Conservation (phyloP, 1,140 invertebrate species). For the Parapsyche elsis region DNA sequence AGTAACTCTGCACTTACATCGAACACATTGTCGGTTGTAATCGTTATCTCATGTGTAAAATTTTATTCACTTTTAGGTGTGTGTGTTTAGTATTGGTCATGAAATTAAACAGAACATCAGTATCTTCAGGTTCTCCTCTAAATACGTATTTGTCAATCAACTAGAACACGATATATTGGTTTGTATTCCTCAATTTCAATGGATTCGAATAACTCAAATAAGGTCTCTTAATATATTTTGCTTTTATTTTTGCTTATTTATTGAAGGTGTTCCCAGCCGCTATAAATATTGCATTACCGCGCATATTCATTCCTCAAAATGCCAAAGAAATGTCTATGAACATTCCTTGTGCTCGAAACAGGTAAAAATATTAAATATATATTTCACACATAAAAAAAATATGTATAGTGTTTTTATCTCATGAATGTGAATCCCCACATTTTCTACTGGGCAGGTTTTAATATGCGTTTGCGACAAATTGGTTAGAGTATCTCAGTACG, state of each 20-base stretch:
- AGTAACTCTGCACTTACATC: not conserved
- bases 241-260: conserved; percentile 42
- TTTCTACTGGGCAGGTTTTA: no score
- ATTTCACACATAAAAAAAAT: no score
- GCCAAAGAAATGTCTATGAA: not conserved
- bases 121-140: conserved; percentile 45
- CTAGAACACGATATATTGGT: conserved; percentile 44
- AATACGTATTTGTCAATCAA: conserved; percentile 48
- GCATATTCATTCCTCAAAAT: conserved; percentile 39
- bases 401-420: no score
- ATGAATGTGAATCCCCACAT: no score
- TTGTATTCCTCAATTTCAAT: conserved; percentile 42
- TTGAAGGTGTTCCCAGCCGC: conserved; percentile 1
- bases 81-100: conserved; percentile 38
- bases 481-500: no score
- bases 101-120: conserved; percentile 50
- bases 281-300: not conserved
- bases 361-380: not conserved
- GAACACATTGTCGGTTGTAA: no score
- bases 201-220: no score
- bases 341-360: not conserved
- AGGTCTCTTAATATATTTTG: not conserved
- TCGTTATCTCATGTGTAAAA: conserved; percentile 24
- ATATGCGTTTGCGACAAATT: no score
- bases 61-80: conserved; percentile 41